Evolutionary conservation across 2,888 invertebrate species (phyloP).

Genomic region (Muschampia plurimacula): DNA sequence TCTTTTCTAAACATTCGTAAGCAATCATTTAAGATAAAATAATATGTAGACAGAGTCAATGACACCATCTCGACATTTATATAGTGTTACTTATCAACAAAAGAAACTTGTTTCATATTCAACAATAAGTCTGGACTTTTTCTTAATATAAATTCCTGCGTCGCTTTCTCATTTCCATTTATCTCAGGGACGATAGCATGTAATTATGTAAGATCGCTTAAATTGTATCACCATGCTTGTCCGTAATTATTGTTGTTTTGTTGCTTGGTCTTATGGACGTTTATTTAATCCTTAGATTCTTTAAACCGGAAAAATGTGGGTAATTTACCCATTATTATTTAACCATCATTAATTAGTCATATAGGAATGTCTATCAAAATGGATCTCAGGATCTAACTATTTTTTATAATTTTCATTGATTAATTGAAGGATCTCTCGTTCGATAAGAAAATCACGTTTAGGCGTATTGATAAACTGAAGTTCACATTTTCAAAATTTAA

Average conservation of each 20-base stretch:
- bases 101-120: conserved; percentile 73
- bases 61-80: conserved; percentile 64
- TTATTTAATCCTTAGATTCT: neutral
- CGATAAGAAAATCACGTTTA: neutral
- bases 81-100: conserved; percentile 70
- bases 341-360: neutral
- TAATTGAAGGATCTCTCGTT: neutral
- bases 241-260: conserved; percentile 17
- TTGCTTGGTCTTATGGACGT: neutral
- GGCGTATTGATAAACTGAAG: neutral
- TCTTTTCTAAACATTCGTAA: conserved; percentile 1
- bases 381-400: no score
- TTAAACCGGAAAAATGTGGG: neutral
- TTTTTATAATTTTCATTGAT: neutral
- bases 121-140: conserved; percentile 63
- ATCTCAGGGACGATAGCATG: conserved; percentile 37
- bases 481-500: neutral
- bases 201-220: conserved; percentile 37
- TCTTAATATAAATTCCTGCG: conserved; percentile 70
- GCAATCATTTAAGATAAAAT: conserved; percentile 21
- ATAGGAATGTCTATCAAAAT: neutral
- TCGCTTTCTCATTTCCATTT: conserved; percentile 75
- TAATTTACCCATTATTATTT: neutral
- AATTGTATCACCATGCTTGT: conserved; percentile 32
- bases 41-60: conserved; percentile 58